Evolutionary conservation across 2,797 vertebrate species (phyloP), one percentile per base, ranked within the genome.

Genomic region (Onychomys arenicola): DNA sequence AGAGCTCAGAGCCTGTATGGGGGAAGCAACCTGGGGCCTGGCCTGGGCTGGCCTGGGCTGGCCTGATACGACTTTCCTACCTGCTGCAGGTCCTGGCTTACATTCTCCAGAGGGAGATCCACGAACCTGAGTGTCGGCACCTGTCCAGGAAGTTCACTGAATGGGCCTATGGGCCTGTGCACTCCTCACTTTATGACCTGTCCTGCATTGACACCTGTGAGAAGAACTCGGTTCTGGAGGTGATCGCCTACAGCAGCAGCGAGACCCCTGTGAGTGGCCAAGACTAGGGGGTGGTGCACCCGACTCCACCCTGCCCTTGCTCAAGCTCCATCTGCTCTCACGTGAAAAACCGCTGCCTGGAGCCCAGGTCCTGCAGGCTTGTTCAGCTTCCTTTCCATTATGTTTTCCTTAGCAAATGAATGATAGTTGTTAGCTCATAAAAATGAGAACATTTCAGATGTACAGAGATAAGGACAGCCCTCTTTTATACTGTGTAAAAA

Each of bases 81-180:
- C 95, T 93, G 32, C 75, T 89, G 83, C 95, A 99, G 99, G 97
- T 99, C 94, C 99, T 99, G 91, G 98, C 99, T 63, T 99, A 99
- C 98, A 99, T 99, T 94, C 98, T 99, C 83, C 98, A 99, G 96
- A 99, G 99, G 80, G 99, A 99, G 98, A 99, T 99, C 95, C 98
- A 99, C 1, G 98, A 99, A 25, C 98, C 98, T 0, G 98, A 99
- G 94, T 99, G 98, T 92, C 99, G 99, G 91, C 99, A 99, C 95
- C 98, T 99, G 97, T 99, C 99, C 25, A 98, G 99, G 82, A 99
- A 99, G 98, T 99, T 99, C 98, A 99, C 99, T 0, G 99, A 99
- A 98, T 99, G 99, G 99, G 99, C 99, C 46, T 99, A 99, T 0
- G 99, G 99, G 81, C 99, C 99, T 0, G 99, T 99, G 95, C 99